Conservation (phyloP, 2,888 invertebrate genomes). For the Idaea straminata region DNA sequence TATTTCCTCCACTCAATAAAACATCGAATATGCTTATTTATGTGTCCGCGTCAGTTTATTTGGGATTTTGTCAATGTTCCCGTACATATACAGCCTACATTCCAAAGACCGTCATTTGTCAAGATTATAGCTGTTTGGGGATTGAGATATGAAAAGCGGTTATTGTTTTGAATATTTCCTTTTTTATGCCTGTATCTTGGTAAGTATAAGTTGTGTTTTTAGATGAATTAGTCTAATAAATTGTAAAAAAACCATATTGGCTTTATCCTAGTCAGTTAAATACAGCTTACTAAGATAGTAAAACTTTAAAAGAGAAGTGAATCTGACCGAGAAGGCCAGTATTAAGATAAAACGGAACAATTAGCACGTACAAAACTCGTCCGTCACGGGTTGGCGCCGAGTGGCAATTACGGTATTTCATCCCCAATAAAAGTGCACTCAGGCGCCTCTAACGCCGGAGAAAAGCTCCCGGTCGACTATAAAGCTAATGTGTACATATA, state of each 20-base stretch:
- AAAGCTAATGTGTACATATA: slow-evolving; percentile 75
- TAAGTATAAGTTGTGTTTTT: slow-evolving; percentile 33
- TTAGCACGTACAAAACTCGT: slow-evolving; percentile 70
- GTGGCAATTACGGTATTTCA: slow-evolving; percentile 75
- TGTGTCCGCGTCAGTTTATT: slow-evolving; percentile 73
- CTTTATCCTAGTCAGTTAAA: background rate
- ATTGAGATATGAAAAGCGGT: slow-evolving; percentile 75
- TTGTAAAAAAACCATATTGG: background rate
- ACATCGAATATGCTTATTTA: slow-evolving; percentile 78
- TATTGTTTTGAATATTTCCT: slow-evolving; percentile 75
- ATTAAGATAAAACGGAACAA: slow-evolving; percentile 54
- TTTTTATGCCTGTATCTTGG: slow-evolving; percentile 47
- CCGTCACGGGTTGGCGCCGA: slow-evolving; percentile 67
- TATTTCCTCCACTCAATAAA: slow-evolving; percentile 79
- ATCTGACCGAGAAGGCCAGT: slow-evolving; percentile 36
- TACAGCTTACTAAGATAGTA: slow-evolving; percentile 11
- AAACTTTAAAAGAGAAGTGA: slow-evolving; percentile 28
- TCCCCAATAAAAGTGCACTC: slow-evolving; percentile 77
- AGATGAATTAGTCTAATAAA: slow-evolving; percentile 18
- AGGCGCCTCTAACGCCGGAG: slow-evolving; percentile 60
- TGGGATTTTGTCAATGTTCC: slow-evolving; percentile 72
- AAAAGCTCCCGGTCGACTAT: slow-evolving; percentile 64
- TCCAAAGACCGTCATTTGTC: slow-evolving; percentile 76
- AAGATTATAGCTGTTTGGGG: slow-evolving; percentile 74
- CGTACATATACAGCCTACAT: slow-evolving; percentile 63